These are phyloP conservation scores for Astur gentilis DNA, from an alignment of 2,113 vertebrate species.

Conservation along the genomic window DNA sequence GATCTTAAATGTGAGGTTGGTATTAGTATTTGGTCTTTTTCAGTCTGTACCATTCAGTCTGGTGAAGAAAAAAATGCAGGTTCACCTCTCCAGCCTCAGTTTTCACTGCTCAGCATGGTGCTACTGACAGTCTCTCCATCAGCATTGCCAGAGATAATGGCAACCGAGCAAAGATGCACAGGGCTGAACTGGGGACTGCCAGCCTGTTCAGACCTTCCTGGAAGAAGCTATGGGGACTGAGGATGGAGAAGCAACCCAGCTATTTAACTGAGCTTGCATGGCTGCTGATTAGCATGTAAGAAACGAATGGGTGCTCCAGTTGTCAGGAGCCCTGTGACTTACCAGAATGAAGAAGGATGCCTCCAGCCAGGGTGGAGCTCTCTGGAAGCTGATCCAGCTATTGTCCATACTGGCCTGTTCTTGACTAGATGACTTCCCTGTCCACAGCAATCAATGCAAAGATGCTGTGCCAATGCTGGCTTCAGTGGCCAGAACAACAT, in stretches of 20 bases:
- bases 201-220: background rate
- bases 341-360: background rate
- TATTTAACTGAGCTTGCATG: background rate
- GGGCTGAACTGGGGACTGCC: background rate
- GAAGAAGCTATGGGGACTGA: background rate
- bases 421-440: background rate
- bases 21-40: background rate
- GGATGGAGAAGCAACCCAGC: background rate
- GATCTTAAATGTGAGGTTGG: background rate
- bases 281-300: background rate
- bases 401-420: conserved; percentile 2
- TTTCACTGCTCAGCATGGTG: background rate
- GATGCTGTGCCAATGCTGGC: background rate
- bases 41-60: background rate
- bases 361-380: conserved; percentile 16
- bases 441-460: background rate
- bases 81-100: background rate
- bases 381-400: background rate
- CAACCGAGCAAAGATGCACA: background rate
- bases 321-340: background rate
- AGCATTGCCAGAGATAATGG: background rate
- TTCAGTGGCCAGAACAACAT: background rate
- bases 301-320: background rate
- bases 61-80: background rate
- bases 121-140: background rate